Evolutionary conservation across 2,888 invertebrate genomes (phyloP), one percentile per base, ranked within the genome.

Genomic region (Scaptomyza cyrtandrae): DNA sequence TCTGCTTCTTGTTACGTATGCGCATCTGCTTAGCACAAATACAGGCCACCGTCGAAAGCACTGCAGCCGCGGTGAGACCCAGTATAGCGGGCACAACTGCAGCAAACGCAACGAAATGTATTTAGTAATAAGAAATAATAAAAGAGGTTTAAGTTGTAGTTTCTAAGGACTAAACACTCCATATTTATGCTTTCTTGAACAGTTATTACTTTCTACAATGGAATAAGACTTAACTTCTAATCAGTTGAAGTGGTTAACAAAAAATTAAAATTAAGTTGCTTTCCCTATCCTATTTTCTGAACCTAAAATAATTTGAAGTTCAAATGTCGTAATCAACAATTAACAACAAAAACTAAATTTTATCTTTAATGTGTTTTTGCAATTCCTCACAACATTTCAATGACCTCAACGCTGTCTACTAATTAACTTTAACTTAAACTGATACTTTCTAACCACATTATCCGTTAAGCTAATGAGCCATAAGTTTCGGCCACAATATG

Each of bases 11-110:
- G 64, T 90, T 90, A 19, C 92, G 90, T 43, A 90, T 79, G 27
- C 91, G 89, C 71, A 92, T 80, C 65, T 91, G 90, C 71, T 90
- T 90, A 58, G 90, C 91, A 78, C 92, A 92, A 67, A 92, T 86
- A 66, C 91, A 92, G 43, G 91, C 92, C 44, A 92, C 90, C 16
- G 90, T 90, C 9, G 91, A 91, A 3, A 92, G 78, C n/a, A 92
- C 89, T 41, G 90, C 91, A 16, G 92, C 92, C n/a, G 92, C 90
- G 37, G 90, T 89, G 39, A 92, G 86, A 11, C 92, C 92, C 66
- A 92, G 80, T 53, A 92, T 86, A 37, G 92, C 92, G 67, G 92
- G 92, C 71, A 92, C 85, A 76, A 92, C 92, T 33, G 3, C 33
- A 33, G 33, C 10, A 33, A 31, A 9, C 9, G 7, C 9, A 31